Percentiles rank a stretch among this genome's conserved stretches.
Conservation (phyloP, 2,888 invertebrate genomes). For the Cristatella mucedo region DNA sequence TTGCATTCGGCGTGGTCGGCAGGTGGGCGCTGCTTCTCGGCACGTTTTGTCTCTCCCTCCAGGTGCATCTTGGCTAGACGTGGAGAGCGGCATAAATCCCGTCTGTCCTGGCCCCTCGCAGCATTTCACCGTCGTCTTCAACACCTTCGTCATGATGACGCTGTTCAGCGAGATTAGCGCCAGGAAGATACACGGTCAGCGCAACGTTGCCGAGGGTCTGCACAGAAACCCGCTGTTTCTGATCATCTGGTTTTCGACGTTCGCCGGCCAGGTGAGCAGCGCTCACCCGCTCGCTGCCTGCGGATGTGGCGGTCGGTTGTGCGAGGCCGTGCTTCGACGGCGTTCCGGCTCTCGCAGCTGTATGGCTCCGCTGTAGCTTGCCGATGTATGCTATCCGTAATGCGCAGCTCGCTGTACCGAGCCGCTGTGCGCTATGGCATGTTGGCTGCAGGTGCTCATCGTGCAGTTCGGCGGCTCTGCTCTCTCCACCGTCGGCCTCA, state of each 20-base stretch:
- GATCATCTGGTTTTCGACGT: conserved; percentile 89
- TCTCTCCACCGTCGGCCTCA: conserved; percentile 79
- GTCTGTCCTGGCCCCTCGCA: conserved; percentile 51
- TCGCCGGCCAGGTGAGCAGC: conserved; percentile 76
- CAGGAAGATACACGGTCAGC: conserved; percentile 95
- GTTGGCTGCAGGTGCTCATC: conserved; percentile 66
- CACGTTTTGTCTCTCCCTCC: no score
- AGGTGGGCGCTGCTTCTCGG: neutral
- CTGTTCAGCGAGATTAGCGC: conserved; percentile 99
- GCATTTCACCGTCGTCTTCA: conserved; percentile 99
- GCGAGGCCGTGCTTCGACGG: no score
- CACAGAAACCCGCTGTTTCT: conserved; percentile 96
- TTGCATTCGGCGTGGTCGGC: neutral
- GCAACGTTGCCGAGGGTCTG: conserved; percentile 91
- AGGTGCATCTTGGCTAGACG: conserved; percentile 77
- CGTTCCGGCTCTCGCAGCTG: no score
- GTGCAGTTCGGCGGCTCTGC: conserved; percentile 93
- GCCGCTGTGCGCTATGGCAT: no score
- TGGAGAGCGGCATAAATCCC: conserved; percentile 64
- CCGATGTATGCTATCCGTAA: no score
- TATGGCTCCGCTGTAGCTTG: no score
- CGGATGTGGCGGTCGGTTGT: no score
- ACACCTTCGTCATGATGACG: conserved; percentile 99
- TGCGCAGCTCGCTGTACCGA: no score
- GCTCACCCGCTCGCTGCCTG: no score